Evolutionary conservation across 1,140 invertebrate genomes (phyloP).

Genomic region (Drosophila lacertosa): DNA sequence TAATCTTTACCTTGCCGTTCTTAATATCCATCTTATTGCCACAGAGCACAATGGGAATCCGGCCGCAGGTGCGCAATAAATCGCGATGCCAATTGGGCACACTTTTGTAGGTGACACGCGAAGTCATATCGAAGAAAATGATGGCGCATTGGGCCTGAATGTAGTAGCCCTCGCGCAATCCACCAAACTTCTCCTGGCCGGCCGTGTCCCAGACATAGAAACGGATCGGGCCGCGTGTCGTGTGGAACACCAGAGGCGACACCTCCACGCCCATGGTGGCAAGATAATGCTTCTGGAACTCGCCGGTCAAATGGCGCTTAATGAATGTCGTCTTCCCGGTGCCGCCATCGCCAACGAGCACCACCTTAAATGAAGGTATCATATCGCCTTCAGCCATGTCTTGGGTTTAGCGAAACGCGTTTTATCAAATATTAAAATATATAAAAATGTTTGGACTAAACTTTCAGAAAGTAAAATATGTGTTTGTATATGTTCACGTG

Average conservation of each 20-base stretch:
- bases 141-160: conserved; percentile 99
- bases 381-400: conserved; percentile 76
- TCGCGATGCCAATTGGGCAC: conserved; percentile 99
- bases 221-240: conserved; percentile 95
- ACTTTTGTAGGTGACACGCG: conserved; percentile 98
- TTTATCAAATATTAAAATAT: neutral
- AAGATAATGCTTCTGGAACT: conserved; percentile 99
- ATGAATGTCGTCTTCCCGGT: conserved; percentile 99
- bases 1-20: conserved; percentile 99
- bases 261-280: conserved; percentile 99
- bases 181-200: conserved; percentile 99
- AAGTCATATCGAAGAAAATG: conserved; percentile 99
- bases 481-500: too few relatives aligned
- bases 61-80: conserved; percentile 97
- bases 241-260: conserved; percentile 97
- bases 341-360: conserved; percentile 98
- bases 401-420: neutral
- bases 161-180: conserved; percentile 98
- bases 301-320: conserved; percentile 98
- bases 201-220: conserved; percentile 99
- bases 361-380: conserved; percentile 96
- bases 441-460: neutral
- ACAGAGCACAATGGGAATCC: conserved; percentile 98
- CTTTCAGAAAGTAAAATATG: neutral
- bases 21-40: conserved; percentile 99